These are phyloP conservation scores for Clytia hemisphaerica DNA, from an alignment of 30 jellyfish, hydroid and myxozoan species.

Conservation along the genomic window DNA sequence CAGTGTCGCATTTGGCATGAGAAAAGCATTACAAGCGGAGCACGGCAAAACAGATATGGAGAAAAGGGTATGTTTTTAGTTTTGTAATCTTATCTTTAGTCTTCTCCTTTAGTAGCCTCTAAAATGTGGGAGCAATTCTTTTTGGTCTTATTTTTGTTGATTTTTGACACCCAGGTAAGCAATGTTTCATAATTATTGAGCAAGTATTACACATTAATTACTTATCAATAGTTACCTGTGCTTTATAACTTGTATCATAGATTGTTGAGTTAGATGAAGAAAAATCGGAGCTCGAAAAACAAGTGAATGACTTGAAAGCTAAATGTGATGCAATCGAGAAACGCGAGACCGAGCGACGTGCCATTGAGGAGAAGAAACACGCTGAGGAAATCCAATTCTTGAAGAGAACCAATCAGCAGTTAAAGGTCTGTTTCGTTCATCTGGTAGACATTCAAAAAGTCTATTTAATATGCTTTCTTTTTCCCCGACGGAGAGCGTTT, in stretches of 20 bases:
- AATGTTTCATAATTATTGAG: too few species aligned
- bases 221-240: background rate
- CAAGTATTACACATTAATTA: too few species aligned
- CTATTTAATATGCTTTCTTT: too few species aligned
- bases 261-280: constrained; percentile 81
- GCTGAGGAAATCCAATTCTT: constrained; percentile 90
- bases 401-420: constrained; percentile 89
- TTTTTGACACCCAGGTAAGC: too few species aligned
- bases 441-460: too few species aligned
- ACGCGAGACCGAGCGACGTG: constrained; percentile 92
- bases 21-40: constrained; percentile 88
- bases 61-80: constrained; percentile 59
- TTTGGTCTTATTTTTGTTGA: too few species aligned
- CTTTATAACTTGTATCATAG: constrained; percentile 15
- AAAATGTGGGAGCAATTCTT: too few species aligned
- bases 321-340: constrained; percentile 95
- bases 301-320: constrained; percentile 89
- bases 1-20: constrained; percentile 93
- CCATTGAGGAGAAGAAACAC: constrained; percentile 90
- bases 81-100: too few species aligned
- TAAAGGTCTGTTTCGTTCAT: constrained; percentile 48
- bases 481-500: too few species aligned
- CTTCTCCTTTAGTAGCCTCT: too few species aligned
- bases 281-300: constrained; percentile 73
- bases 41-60: constrained; percentile 95